Percentiles rank a stretch among this genome's conserved stretches.
Evolutionary conservation across 2,888 invertebrate genomes (phyloP).

Genomic region (Habrosyne pyritoides): DNA sequence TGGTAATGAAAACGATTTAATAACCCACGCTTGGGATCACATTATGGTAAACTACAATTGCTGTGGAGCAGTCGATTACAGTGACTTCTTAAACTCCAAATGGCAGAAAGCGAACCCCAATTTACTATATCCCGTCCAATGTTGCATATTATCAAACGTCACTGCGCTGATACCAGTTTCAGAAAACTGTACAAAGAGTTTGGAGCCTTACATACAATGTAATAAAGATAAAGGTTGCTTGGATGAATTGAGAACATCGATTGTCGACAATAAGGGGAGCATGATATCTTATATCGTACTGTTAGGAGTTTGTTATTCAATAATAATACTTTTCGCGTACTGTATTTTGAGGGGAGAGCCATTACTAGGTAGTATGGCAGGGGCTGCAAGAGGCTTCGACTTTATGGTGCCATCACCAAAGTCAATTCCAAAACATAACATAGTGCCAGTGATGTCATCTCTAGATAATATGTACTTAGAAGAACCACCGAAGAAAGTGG

Average conservation of each 20-base stretch:
- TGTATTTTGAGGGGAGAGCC: conserved; percentile 66
- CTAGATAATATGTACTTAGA: conserved; percentile 60
- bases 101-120: conserved; percentile 56
- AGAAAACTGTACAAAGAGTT: conserved; percentile 47
- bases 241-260: conserved; percentile 47
- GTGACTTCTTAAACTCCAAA: conserved; percentile 57
- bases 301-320: conserved; percentile 39
- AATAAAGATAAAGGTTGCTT: conserved; percentile 61
- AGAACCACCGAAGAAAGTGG: conserved; percentile 64
- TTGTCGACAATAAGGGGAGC: conserved; percentile 50
- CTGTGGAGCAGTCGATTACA: conserved; percentile 61
- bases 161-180: conserved; percentile 51
- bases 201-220: conserved; percentile 33
- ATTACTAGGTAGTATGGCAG: conserved; percentile 46
- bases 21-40: conserved; percentile 62
- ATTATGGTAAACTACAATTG: conserved; percentile 69
- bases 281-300: conserved; percentile 57
- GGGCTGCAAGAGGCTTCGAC: conserved; percentile 24
- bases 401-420: conserved; percentile 34
- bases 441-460: conserved; percentile 40
- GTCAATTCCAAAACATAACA: conserved; percentile 23
- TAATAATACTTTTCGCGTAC: conserved; percentile 61
- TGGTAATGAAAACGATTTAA: conserved; percentile 64
- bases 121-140: conserved; percentile 61
- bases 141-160: conserved; percentile 59